Base-by-base conservation (phyloP, 2,797 vertebrate genomes). In the Rhodeus uyekii region DNA sequence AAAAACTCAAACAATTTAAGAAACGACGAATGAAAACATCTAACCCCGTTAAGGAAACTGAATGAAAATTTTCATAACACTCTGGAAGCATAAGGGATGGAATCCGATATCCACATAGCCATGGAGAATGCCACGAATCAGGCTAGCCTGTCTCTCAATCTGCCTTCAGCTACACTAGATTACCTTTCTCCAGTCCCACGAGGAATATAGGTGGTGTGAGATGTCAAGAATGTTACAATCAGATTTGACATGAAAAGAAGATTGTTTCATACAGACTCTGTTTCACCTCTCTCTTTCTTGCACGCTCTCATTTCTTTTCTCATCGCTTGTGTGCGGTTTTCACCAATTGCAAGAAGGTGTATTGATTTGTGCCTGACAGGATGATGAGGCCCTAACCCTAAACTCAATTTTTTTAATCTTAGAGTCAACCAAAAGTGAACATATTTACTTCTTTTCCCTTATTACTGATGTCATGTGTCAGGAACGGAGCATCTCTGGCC, bases 201-300 rank as follows among this genome's bases (percentile, higher is more conserved):
- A 90, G 90, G 89, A 89, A 88, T 86, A 86, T 55, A 74, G 75
- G 85, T 48, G 48, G 88, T 90, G 91, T 88, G 86, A 93, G 93
- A 94, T 90, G 90, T 87, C 88, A 89, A 90, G 87, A 93, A 92
- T 91, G 92, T 91, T 90, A 88, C 91, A 89, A 89, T 92, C 89
- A 86, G 89, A 92, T 91, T 86, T 86, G 87, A 92, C 91, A 92
- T 90, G 89, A 91, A 87, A 83, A 87, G 81, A 63, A 85, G 83
- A 92, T 92, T 92, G 89, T 92, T 94, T 90, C 85, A 89, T 88
- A 67, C 4, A 46, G 27, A 75, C 61, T 65, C 46, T 7, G 13
- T 60, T 60, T 60, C 58, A 29, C 48, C n/a, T 24, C n/a, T 50
- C 48, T 67, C 12, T 48, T 74, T 81, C 78, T 67, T 63, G 71